These are phyloP conservation scores for Microchirus variegatus DNA, from an alignment of 2,797 vertebrate genomes.

Conservation along the genomic window DNA sequence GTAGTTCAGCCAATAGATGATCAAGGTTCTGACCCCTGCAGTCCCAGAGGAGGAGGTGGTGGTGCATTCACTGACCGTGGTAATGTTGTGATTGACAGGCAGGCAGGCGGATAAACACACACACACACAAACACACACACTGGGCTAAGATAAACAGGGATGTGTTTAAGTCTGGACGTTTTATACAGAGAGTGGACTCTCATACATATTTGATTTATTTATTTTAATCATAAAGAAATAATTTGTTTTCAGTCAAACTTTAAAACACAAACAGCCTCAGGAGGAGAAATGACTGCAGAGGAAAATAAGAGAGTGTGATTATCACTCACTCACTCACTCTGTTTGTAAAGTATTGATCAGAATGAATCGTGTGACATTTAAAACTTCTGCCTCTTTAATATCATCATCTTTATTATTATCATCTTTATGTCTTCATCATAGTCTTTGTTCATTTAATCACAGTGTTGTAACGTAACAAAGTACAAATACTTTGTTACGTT, in stretches of 20 bases:
- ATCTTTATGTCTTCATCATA: too few relatives aligned
- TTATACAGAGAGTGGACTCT: neutral
- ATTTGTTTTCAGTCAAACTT: constrained; percentile 13
- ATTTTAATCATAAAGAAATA: neutral
- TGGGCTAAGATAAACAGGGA: constrained; percentile 1
- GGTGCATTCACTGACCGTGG: constrained; percentile 21
- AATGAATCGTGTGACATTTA: too few relatives aligned
- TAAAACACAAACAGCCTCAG: constrained; percentile 8
- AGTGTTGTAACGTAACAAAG: too few relatives aligned
- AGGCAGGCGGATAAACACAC: constrained; percentile 12
- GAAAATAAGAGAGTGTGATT: neutral
- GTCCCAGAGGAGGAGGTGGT: constrained; percentile 54
- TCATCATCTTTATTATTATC: too few relatives aligned
- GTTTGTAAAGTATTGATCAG: neutral
- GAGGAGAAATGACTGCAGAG: neutral
- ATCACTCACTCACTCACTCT: too few relatives aligned
- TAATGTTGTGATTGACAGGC: constrained; percentile 17
- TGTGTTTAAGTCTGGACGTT: neutral
- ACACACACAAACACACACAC: constrained; percentile 11
- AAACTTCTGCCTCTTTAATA: too few relatives aligned
- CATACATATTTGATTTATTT: neutral
- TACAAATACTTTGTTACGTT: too few relatives aligned
- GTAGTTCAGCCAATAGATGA: constrained; percentile 52
- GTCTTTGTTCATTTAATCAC: too few relatives aligned
- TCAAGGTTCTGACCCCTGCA: constrained; percentile 57